Evolutionary conservation across 2,113 vertebrate genomes (phyloP), one percentile per base, ranked within the genome.

Genomic region (Tor tambroides): DNA sequence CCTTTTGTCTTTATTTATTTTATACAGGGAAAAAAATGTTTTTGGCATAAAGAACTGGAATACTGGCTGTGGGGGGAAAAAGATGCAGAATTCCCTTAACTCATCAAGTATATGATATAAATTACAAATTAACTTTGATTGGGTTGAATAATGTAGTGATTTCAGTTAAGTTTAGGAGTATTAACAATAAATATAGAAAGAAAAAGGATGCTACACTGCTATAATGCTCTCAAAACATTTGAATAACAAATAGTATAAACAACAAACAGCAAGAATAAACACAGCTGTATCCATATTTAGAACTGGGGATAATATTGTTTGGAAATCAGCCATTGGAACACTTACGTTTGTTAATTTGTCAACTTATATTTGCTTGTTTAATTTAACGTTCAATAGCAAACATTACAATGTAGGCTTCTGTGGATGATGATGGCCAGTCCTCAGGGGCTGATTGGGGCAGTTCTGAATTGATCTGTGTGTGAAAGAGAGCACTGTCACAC

Each of bases 381-480:
- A 38, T 38, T 38, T 38, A n/a, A n/a, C 8, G 2, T n/a, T 61
- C 3, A 61, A 2, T 61, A 61, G 21, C 56, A 61, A 61, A 61
- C 23, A 61, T n/a, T 59, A 59, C 21, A 59, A 23, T 59, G 21
- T 21, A 59, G 19, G 56, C 78, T 63, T 63, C 32, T 80, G 35
- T 26, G 51, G 4, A 80, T 43, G 32, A 63, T 61, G 32, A 78
- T 59, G 77, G 14, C 28, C 32, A 35, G 56, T 80, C 54, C 54
- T 61, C 32, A 26, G 78, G 32, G 78, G 19, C 54, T 59, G 78
- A 61, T 80, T 80, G 32, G 78, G 12, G 54, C 54, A 61, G 54
- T 61, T 61, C 54, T 80, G 30, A 23, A 80, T 63, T 80, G 79
- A 80, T 80, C 21, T 80, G 35, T 80, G 56, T 63, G 56, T 80